phyloP scores from a whole-genome alignment of 2,113 vertebrate species.

The Chaenocephalus aceratus region DNA sequence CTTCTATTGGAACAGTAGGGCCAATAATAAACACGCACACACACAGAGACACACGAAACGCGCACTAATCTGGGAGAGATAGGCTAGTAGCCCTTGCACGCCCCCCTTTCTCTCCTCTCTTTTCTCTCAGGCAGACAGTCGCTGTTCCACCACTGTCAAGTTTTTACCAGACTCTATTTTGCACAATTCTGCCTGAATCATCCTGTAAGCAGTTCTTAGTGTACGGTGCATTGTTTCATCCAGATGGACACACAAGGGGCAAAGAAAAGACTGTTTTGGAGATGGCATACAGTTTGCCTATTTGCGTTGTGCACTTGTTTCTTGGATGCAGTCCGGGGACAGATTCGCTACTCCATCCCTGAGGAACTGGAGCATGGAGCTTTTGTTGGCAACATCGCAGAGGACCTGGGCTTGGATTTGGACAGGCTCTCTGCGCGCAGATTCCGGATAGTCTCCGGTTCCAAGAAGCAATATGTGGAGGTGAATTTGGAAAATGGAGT shows the following conservation, averaged over 20 bases:
- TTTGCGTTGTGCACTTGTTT: constrained; percentile 61
- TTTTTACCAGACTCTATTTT: constrained; percentile 32
- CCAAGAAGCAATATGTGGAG: constrained; percentile 79
- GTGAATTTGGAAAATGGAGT: constrained; percentile 81
- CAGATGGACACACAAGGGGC: constrained; percentile 65
- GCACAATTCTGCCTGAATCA: constrained; percentile 27
- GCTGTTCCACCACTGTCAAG: constrained; percentile 64
- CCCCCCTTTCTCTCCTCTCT: constrained; percentile 52
- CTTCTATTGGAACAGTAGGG: constrained; percentile 71
- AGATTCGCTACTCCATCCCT: constrained; percentile 80
- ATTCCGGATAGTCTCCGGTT: constrained; percentile 80
- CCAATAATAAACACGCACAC: constrained; percentile 74
- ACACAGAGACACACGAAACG: constrained; percentile 44
- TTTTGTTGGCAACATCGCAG: constrained; percentile 80
- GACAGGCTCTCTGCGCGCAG: constrained; percentile 76
- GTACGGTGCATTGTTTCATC: constrained; percentile 30
- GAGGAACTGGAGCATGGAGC: constrained; percentile 82
- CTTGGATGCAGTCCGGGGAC: constrained; percentile 70
- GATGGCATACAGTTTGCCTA: constrained; percentile 51
- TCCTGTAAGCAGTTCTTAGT: constrained; percentile 10
- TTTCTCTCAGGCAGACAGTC: constrained; percentile 55
- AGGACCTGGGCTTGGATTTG: constrained; percentile 79
- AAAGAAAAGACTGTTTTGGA: constrained; percentile 39
- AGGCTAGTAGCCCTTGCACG: constrained; percentile 56
- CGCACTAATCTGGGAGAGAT: constrained; percentile 67